phyloP scores from a whole-genome alignment of 2,888 invertebrate genomes.

The Ichneumon xanthorius region DNA sequence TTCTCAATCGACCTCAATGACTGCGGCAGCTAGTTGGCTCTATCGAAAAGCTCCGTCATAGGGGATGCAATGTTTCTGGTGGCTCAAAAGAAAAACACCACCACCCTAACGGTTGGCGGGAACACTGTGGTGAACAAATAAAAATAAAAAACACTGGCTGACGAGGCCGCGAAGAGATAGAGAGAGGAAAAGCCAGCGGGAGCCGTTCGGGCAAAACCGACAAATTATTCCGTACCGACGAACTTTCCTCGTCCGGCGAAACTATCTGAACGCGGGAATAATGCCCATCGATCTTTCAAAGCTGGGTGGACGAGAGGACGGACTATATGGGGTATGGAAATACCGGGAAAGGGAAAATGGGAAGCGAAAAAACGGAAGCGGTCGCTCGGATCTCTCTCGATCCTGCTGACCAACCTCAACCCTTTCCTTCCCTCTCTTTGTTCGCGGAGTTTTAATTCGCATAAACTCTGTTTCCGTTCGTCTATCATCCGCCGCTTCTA shows the following conservation, averaged over 20 bases:
- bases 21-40: neutral
- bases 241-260: slow-evolving; percentile 75
- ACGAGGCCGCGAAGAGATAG: slow-evolving; percentile 46
- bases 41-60: slow-evolving; percentile 2
- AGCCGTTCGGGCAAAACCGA: slow-evolving; percentile 67
- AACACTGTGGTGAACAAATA: slow-evolving; percentile 62
- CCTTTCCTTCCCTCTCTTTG: slow-evolving; percentile 25
- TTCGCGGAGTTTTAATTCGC: slow-evolving; percentile 62
- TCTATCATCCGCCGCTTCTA: slow-evolving; percentile 52
- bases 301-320: slow-evolving; percentile 64
- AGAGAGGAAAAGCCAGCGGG: slow-evolving; percentile 19
- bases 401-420: slow-evolving; percentile 47
- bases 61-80: slow-evolving; percentile 45
- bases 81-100: slow-evolving; percentile 44
- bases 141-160: slow-evolving; percentile 49
- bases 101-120: slow-evolving; percentile 44
- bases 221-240: slow-evolving; percentile 77
- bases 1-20: neutral
- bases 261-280: slow-evolving; percentile 77
- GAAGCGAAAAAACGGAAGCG: slow-evolving; percentile 18
- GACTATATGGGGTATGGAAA: slow-evolving; percentile 53
- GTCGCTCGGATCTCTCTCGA: slow-evolving; percentile 55
- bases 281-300: slow-evolving; percentile 78
- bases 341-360: slow-evolving; percentile 21
- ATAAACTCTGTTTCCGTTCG: slow-evolving; percentile 62